These are phyloP conservation scores for Pangasius krempfi DNA, from an alignment of 2,797 vertebrate genomes.

Conservation along the genomic window DNA sequence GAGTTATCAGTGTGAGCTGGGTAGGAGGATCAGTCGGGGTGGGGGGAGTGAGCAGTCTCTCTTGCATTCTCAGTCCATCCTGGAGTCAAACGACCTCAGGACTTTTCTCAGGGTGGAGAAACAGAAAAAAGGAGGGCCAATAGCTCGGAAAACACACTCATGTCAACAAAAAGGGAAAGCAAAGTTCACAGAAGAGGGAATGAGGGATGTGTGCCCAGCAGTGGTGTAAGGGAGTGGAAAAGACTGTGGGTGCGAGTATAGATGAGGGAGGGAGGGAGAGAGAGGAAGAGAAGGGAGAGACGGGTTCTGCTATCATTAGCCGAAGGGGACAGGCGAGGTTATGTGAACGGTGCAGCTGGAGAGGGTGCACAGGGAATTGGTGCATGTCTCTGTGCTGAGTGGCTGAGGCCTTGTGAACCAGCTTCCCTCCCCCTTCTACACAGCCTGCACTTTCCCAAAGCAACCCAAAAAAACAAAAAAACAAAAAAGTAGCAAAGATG, in stretches of 20 bases:
- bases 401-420: constrained; percentile 74
- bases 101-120: constrained; percentile 77
- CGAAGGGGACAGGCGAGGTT: constrained; percentile 79
- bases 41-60: constrained; percentile 37
- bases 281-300: constrained; percentile 66
- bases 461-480: constrained; percentile 68
- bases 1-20: constrained; percentile 21
- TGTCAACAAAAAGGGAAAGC: constrained; percentile 65
- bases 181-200: constrained; percentile 58
- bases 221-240: constrained; percentile 77
- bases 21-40: constrained; percentile 40
- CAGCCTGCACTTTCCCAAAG: constrained; percentile 61
- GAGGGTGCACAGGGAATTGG: constrained; percentile 76
- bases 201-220: constrained; percentile 62
- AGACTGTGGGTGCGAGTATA: constrained; percentile 77
- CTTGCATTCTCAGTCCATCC: constrained; percentile 70
- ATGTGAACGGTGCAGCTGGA: constrained; percentile 83
- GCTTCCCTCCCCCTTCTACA: constrained; percentile 52
- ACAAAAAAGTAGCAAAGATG: constrained; percentile 72
- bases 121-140: constrained; percentile 62
- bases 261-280: constrained; percentile 40
- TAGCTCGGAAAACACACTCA: constrained; percentile 66
- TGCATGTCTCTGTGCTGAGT: constrained; percentile 63
- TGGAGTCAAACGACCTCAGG: constrained; percentile 71
- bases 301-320: constrained; percentile 83